phyloP scores from a whole-genome alignment of 2,888 invertebrate genomes.

The Thereva nobilitata region DNA sequence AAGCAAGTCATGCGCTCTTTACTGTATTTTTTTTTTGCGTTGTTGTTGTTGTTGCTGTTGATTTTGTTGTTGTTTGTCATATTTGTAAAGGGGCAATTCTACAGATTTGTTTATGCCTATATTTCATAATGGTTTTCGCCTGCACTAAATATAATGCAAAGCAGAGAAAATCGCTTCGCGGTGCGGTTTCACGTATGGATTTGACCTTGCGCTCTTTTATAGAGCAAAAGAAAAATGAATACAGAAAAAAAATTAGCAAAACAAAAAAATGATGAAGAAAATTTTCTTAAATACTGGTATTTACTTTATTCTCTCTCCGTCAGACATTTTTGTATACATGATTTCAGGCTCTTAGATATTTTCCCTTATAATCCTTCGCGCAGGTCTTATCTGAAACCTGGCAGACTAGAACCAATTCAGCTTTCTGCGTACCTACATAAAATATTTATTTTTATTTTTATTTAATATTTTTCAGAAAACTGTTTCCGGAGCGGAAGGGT shows the following conservation, averaged over 20 bases:
- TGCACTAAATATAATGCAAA: not conserved
- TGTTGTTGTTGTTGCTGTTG: no score
- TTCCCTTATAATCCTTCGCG: not conserved
- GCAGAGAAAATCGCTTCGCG: not conserved
- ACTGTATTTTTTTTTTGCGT: no score
- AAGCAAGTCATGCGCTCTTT: not conserved
- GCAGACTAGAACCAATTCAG: slow-evolving; percentile 23
- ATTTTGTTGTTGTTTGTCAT: no score
- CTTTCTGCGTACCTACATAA: slow-evolving; percentile 25
- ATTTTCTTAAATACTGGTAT: slow-evolving; percentile 11
- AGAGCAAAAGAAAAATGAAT: slow-evolving; percentile 1
- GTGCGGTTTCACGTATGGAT: slow-evolving; percentile 13
- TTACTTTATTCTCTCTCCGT: slow-evolving; percentile 2
- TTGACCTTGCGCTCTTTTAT: slow-evolving; percentile 33
- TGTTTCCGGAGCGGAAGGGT: not conserved
- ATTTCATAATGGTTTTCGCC: no score
- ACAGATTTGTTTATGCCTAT: no score
- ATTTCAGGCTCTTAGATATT: slow-evolving; percentile 24
- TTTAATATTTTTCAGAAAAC: not conserved
- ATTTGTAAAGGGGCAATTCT: no score
- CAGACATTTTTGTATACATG: slow-evolving; percentile 9
- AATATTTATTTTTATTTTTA: slow-evolving; percentile 24
- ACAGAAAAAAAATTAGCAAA: not conserved
- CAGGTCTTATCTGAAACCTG: not conserved
- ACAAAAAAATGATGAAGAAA: not conserved